Evolutionary conservation across 2,113 vertebrate species (phyloP), one percentile per base, ranked within the genome.

Genomic region (Telmatochromis sp.): DNA sequence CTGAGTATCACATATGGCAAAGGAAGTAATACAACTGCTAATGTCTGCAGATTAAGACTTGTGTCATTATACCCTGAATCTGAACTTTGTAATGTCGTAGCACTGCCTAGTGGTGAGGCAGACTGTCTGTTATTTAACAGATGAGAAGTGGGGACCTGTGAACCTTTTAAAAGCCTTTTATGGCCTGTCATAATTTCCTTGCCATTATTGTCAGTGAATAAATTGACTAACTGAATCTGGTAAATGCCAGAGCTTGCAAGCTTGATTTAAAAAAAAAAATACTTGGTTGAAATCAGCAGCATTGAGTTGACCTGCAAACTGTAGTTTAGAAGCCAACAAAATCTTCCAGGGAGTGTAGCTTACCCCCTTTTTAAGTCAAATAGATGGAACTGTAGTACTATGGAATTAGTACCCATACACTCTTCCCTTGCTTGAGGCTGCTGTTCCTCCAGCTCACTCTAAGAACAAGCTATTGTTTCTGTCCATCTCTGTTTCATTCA

Each of bases 401-500:
- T 49, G n/a, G 13, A 54, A 51, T 57, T 13, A 15, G 17, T 42
- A 5, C 37, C 35, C 82, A 51, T 26, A 7, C 10, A 13, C 12
- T 15, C 19, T 19, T 7, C 31, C 3, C 14, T 54, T 31, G 1
- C 5, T 31, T 63, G 35, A 26, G 13, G 21, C 21, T 19, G 1
- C 63, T 11, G 23, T 49, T 14, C 40, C 14, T 40, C 9, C 57
- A 9, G 17, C 7, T 57, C n/a, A 47, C 8, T 14, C 5, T 7
- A 45, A 60, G 3, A 65, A 33, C 13, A 21, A 51, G 35, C n/a
- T 35, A 10, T n/a, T 35, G 3, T 54, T 47, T 68, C n/a, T 88
- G 6, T 87, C 35, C 4, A 0, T 85, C 51, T 79, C 49, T 83
- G 12, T 37, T 4, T 31, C 94, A 23, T 49, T 19, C 96, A 99